Conservation (phyloP, 2,888 invertebrate species). For the Limenitis arthemis region DNA sequence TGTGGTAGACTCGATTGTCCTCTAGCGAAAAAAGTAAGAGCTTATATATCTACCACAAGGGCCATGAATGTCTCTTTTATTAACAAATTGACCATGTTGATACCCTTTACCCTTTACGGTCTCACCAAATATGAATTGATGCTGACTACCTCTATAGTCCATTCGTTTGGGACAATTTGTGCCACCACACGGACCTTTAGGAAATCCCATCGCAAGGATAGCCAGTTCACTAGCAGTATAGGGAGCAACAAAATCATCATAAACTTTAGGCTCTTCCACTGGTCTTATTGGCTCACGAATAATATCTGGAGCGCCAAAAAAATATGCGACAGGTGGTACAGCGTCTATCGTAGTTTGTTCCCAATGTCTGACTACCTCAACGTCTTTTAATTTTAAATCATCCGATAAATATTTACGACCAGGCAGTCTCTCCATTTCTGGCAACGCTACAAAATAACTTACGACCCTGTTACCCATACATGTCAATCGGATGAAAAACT, state of each 20-base stretch:
- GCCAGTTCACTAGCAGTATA: constrained; percentile 53
- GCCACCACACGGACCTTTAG: constrained; percentile 66
- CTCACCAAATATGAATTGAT: constrained; percentile 59
- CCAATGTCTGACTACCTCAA: constrained; percentile 64
- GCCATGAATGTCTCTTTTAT: constrained; percentile 61
- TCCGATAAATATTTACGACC: constrained; percentile 58
- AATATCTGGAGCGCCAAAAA: constrained; percentile 61
- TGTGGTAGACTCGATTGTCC: constrained; percentile 65
- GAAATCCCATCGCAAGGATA: constrained; percentile 65
- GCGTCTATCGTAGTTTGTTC: constrained; percentile 55
- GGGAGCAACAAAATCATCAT: constrained; percentile 57
- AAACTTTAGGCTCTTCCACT: constrained; percentile 39
- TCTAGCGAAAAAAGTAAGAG: constrained; percentile 54
- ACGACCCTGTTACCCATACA: constrained; percentile 57
- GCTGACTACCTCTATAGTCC: constrained; percentile 61
- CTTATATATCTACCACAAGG: constrained; percentile 57
- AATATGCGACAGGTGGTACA: constrained; percentile 56
- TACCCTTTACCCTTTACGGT: constrained; percentile 49
- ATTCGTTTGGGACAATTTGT: constrained; percentile 60
- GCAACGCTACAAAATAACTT: constrained; percentile 53
- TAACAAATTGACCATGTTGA: constrained; percentile 57
- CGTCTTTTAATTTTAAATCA: constrained; percentile 55
- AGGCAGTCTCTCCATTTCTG: constrained; percentile 62
- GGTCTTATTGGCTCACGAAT: constrained; percentile 49
- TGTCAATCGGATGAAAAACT: constrained; percentile 50